A percentile compares a stretch with the other conserved stretches of the same genome.
Evolutionary conservation across 2,888 invertebrate genomes (phyloP).

Genomic region (Leucozona laternaria): DNA sequence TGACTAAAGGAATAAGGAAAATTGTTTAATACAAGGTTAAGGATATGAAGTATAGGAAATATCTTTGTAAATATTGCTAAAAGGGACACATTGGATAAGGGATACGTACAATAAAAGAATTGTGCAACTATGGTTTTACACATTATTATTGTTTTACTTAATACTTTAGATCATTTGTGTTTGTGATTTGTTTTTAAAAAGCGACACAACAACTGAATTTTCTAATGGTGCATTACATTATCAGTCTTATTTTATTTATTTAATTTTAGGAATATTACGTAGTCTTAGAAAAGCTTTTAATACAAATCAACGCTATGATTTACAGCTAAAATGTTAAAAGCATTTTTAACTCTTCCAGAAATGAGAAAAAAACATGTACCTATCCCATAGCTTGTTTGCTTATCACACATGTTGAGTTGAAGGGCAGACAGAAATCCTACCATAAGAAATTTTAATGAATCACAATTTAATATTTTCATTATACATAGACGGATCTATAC

Average conservation of each 20-base stretch:
- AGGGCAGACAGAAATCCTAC: no score
- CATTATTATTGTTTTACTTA: slow-evolving; percentile 7
- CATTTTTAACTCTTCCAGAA: no score
- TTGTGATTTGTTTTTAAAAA: not conserved
- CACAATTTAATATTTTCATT: no score
- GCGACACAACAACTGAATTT: not conserved
- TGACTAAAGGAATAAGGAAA: slow-evolving; percentile 1
- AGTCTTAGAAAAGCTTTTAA: not conserved
- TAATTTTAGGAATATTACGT: not conserved
- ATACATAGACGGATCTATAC: no score
- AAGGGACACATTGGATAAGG: not conserved
- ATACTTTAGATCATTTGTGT: not conserved
- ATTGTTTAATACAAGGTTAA: slow-evolving; percentile 14
- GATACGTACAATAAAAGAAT: not conserved
- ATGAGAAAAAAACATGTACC: no score
- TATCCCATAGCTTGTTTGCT: no score
- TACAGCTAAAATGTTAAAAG: no score
- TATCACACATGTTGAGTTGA: no score
- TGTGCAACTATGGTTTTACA: slow-evolving; percentile 13
- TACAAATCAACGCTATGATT: not conserved
- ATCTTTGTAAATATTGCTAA: not conserved
- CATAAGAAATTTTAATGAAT: no score
- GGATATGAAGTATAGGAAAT: slow-evolving; percentile 3
- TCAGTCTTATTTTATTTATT: not conserved
- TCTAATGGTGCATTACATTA: not conserved